Conservation (phyloP, 2,888 invertebrate species). For the Lasioglossum zephyrum region DNA sequence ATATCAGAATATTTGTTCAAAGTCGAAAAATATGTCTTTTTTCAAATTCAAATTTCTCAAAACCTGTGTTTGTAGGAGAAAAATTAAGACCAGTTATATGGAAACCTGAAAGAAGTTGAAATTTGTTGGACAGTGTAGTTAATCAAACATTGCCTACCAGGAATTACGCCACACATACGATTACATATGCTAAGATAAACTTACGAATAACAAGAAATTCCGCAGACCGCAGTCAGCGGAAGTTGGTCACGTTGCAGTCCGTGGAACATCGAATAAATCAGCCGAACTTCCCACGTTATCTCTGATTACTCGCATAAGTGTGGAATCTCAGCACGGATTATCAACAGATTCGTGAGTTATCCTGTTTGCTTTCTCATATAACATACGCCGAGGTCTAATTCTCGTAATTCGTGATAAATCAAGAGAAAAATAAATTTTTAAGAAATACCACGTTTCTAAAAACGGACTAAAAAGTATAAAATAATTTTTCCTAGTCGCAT, state of each 20-base stretch:
- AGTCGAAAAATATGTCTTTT: too few relatives aligned
- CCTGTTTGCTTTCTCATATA: neutral
- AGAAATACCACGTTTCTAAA: too few relatives aligned
- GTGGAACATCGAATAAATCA: constrained; percentile 12
- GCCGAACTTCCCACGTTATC: constrained; percentile 24
- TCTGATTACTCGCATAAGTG: neutral
- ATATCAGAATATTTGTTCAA: too few relatives aligned
- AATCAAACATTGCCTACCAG: neutral
- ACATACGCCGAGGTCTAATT: neutral
- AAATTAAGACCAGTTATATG: too few relatives aligned
- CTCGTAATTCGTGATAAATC: neutral
- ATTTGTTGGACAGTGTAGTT: neutral
- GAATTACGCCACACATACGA: neutral
- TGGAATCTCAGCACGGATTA: neutral
- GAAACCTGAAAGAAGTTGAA: too few relatives aligned
- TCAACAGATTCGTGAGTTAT: neutral
- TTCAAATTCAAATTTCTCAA: too few relatives aligned
- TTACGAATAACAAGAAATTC: neutral
- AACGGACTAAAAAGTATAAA: too few relatives aligned
- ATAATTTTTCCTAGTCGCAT: too few relatives aligned
- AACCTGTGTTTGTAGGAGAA: too few relatives aligned
- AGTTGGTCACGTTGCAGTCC: constrained; percentile 15
- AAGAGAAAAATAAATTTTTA: neutral
- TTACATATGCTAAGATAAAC: neutral
- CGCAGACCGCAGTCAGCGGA: neutral